phyloP scores from a whole-genome alignment of 2,888 invertebrate species.

The Agrenia bidenticulata region DNA sequence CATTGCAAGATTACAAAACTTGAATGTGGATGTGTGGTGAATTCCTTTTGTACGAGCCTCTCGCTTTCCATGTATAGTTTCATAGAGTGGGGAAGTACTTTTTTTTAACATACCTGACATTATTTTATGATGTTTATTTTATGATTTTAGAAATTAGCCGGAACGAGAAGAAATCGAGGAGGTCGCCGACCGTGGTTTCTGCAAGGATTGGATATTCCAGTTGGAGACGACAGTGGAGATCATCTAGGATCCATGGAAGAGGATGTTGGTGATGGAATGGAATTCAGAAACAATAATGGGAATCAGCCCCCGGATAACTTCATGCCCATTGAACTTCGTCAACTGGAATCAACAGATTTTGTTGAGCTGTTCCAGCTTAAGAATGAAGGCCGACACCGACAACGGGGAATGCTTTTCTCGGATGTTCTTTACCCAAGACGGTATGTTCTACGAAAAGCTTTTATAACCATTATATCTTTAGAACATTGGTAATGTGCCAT shows the following conservation, averaged over 20 bases:
- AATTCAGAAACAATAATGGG: conserved; percentile 55
- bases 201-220: conserved; percentile 61
- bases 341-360: conserved; percentile 64
- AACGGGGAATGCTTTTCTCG: conserved; percentile 33
- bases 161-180: conserved; percentile 63
- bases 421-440: conserved; percentile 47
- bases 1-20: too few species aligned
- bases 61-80: not conserved
- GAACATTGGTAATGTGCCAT: too few species aligned
- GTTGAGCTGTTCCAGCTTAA: conserved; percentile 55
- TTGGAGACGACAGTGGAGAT: conserved; percentile 36
- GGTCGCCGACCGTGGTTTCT: conserved; percentile 73
- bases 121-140: not conserved
- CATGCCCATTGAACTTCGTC: conserved; percentile 81
- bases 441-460: too few species aligned
- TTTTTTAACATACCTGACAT: too few species aligned
- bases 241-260: conserved; percentile 47
- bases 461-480: too few species aligned
- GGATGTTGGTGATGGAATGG: conserved; percentile 58
- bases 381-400: not conserved
- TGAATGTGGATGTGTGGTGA: too few species aligned
- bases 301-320: conserved; percentile 62
- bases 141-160: conserved; percentile 69
- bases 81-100: too few species aligned
- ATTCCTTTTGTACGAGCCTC: too few species aligned